A percentile compares a stretch with the other conserved stretches of the same genome.
phyloP scores from a whole-genome alignment of 64 coral and sea anemone genomes.

The Catalaphyllia jardinei region DNA sequence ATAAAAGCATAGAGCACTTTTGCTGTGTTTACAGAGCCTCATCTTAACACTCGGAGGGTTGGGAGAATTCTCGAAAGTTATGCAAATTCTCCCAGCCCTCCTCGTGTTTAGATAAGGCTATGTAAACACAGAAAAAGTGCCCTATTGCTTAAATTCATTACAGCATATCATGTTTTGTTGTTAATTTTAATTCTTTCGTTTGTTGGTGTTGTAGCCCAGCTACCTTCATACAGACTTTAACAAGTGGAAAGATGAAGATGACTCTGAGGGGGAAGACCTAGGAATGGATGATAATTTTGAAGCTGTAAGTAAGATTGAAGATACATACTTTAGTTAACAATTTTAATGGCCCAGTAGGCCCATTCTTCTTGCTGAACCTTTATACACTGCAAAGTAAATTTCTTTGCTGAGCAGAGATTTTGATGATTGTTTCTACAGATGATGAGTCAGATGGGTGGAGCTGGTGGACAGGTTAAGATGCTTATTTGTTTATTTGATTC shows the following conservation, averaged over 20 bases:
- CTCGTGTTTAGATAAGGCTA: too few species aligned
- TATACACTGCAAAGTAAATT: neutral
- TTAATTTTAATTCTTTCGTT: neutral
- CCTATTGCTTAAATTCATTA: too few species aligned
- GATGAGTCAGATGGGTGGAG: constrained; percentile 39
- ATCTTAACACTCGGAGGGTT: too few species aligned
- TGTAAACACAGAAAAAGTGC: too few species aligned
- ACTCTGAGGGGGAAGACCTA: constrained; percentile 79
- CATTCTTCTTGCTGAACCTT: too few species aligned
- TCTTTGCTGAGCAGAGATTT: neutral
- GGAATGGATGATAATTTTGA: constrained; percentile 78
- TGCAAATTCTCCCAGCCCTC: too few species aligned
- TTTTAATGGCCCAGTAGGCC: neutral
- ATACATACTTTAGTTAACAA: neutral
- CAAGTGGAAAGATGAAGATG: constrained; percentile 95
- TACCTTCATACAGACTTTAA: constrained; percentile 83
- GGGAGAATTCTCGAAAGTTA: too few species aligned
- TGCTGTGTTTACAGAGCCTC: too few species aligned
- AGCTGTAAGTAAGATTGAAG: constrained; percentile 55
- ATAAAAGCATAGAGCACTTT: too few species aligned
- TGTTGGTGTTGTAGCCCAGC: constrained; percentile 48
- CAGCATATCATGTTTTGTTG: too few species aligned
- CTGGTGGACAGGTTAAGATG: neutral
- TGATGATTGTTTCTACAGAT: neutral
- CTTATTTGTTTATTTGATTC: too few species aligned